These are phyloP conservation scores for Sebastes schlegelii DNA, from an alignment of 2,113 vertebrate genomes.

Conservation along the genomic window DNA sequence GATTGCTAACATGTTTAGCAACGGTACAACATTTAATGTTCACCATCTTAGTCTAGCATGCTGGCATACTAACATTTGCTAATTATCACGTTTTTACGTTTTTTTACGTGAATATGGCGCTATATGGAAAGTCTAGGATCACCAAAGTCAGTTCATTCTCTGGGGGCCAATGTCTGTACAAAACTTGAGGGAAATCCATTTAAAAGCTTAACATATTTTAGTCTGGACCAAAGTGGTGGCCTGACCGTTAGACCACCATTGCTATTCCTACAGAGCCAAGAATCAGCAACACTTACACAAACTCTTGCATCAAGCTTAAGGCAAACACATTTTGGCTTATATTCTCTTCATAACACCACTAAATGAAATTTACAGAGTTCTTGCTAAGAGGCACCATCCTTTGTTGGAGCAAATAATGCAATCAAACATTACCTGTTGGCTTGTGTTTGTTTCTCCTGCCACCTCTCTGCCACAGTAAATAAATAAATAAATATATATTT, in stretches of 20 bases:
- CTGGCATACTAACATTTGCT: background rate
- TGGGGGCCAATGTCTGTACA: background rate
- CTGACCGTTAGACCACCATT: background rate
- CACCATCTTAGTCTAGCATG: background rate
- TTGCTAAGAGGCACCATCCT: background rate
- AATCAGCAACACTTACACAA: background rate
- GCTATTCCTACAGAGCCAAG: background rate
- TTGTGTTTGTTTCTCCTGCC: slow-evolving; percentile 13
- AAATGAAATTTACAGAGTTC: background rate
- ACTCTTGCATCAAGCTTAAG: background rate
- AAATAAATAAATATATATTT: slow-evolving; percentile 29
- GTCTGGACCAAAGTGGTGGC: background rate
- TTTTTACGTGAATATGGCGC: background rate
- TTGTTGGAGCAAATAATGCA: background rate
- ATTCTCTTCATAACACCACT: background rate
- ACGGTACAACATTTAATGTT: background rate
- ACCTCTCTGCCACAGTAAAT: slow-evolving; percentile 22
- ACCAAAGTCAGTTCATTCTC: background rate
- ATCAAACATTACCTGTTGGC: slow-evolving; percentile 23
- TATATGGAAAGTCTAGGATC: background rate
- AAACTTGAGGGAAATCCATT: background rate
- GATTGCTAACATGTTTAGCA: background rate
- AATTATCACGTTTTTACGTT: background rate
- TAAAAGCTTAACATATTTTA: too few species aligned
- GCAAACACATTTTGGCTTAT: background rate